Percentiles rank a stretch among this genome's conserved stretches.
Conservation (phyloP, 2,888 invertebrate species). For the Tiphia femorata region DNA sequence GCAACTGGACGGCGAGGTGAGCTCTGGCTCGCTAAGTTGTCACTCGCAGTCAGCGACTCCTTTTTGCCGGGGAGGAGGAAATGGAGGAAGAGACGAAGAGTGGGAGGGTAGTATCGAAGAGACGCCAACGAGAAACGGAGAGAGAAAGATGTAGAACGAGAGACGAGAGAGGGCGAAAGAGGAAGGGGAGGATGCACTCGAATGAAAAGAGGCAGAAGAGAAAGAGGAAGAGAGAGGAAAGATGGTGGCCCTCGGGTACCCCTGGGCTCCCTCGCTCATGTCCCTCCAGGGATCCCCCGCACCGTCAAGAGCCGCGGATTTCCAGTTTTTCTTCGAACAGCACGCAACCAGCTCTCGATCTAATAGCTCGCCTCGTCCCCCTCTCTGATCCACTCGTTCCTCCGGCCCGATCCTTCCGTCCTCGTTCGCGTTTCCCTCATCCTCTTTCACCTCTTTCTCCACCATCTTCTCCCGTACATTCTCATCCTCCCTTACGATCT, state of each 20-base stretch:
- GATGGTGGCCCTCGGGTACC: slow-evolving; percentile 37
- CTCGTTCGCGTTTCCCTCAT: slow-evolving; percentile 7
- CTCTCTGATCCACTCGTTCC: slow-evolving; percentile 30
- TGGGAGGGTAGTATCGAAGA: slow-evolving; percentile 9
- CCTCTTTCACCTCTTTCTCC: slow-evolving; percentile 21
- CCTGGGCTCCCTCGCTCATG: slow-evolving; percentile 30
- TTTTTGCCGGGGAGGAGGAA: slow-evolving; percentile 52
- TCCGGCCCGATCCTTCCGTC: slow-evolving; percentile 7
- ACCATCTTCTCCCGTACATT: too few species aligned
- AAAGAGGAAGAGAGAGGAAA: slow-evolving; percentile 13
- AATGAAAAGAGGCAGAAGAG: slow-evolving; percentile 16
- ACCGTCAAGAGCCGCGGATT: slow-evolving; percentile 58
- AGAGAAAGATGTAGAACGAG: too few species aligned
- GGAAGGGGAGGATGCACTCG: too few species aligned
- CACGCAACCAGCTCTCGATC: slow-evolving; percentile 59
- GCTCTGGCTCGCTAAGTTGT: slow-evolving; percentile 66
- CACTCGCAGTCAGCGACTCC: slow-evolving; percentile 64
- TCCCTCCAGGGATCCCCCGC: slow-evolving; percentile 45
- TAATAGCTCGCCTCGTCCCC: slow-evolving; percentile 58
- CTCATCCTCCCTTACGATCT: slow-evolving; percentile 18
- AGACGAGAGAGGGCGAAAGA: too few species aligned
- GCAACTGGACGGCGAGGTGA: slow-evolving; percentile 57
- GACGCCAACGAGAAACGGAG: too few species aligned
- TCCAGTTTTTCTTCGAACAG: slow-evolving; percentile 62
- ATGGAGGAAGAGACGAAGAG: slow-evolving; percentile 25